Percentiles rank a stretch among this genome's conserved stretches.
Evolutionary conservation across 2,888 invertebrate genomes (phyloP).

Genomic region (Drosophila anceps): DNA sequence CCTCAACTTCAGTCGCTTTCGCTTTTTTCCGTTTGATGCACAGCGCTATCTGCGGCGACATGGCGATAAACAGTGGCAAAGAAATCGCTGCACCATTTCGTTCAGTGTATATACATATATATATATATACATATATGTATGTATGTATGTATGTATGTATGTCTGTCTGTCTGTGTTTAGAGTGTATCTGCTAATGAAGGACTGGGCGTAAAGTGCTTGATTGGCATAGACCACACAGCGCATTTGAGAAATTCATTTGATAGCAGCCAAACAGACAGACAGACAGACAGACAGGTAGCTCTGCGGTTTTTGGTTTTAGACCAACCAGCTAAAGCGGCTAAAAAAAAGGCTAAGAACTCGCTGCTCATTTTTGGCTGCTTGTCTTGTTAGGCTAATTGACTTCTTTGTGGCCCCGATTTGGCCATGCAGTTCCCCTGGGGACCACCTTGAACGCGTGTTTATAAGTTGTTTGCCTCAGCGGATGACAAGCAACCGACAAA

Average conservation of each 20-base stretch:
- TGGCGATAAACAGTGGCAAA: constrained; percentile 53
- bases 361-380: constrained; percentile 57
- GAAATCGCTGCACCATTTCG: constrained; percentile 12
- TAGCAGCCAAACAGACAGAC: constrained; percentile 46
- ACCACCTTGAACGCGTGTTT: constrained; percentile 70
- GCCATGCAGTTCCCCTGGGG: constrained; percentile 37
- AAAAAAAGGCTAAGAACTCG: constrained; percentile 2
- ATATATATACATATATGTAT: background rate
- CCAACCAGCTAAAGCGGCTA: constrained; percentile 8
- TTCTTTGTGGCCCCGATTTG: constrained; percentile 56
- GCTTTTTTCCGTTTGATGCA: constrained; percentile 32
- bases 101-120: background rate
- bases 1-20: background rate
- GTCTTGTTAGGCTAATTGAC: constrained; percentile 84
- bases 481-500: constrained; percentile 56
- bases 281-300: constrained; percentile 37
- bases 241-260: constrained; percentile 69
- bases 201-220: constrained; percentile 79
- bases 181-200: constrained; percentile 64
- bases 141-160: background rate
- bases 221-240: constrained; percentile 79
- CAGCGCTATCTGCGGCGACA: constrained; percentile 57
- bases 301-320: constrained; percentile 46
- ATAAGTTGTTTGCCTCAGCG: constrained; percentile 57
- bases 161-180: background rate